phyloP scores from a whole-genome alignment of 2,888 invertebrate genomes.

The Xanthia togata region DNA sequence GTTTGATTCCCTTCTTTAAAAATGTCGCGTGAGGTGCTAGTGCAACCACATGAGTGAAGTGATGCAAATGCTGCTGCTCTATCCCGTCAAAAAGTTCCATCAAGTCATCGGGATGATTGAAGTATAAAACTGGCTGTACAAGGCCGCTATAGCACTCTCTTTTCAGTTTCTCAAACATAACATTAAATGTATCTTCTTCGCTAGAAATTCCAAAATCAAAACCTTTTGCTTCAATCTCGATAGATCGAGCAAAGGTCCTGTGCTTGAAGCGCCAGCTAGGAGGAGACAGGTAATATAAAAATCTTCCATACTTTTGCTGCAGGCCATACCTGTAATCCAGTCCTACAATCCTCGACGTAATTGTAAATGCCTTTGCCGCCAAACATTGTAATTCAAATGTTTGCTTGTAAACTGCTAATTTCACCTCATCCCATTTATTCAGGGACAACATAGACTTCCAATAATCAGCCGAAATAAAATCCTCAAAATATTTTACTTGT shows the following conservation, averaged over 20 bases:
- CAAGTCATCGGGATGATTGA: constrained; percentile 89
- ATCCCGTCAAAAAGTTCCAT: constrained; percentile 90
- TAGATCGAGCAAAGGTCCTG: constrained; percentile 86
- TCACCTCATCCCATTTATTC: constrained; percentile 86
- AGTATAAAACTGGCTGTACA: constrained; percentile 89
- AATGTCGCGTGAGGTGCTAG: constrained; percentile 88
- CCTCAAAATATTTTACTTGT: constrained; percentile 91
- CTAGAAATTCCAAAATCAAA: constrained; percentile 81
- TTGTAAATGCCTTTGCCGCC: constrained; percentile 79
- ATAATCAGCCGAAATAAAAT: constrained; percentile 91
- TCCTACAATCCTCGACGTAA: constrained; percentile 88
- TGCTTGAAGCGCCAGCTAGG: constrained; percentile 90
- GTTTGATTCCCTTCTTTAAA: constrained; percentile 84
- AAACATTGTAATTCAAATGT: constrained; percentile 84
- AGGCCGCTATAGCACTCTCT: constrained; percentile 81
- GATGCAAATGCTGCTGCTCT: constrained; percentile 92
- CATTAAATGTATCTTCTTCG: constrained; percentile 83
- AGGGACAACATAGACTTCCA: constrained; percentile 90
- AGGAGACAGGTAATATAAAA: constrained; percentile 92
- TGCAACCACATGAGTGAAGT: constrained; percentile 91
- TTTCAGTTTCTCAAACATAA: constrained; percentile 87
- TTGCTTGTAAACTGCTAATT: constrained; percentile 82
- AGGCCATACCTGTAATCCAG: constrained; percentile 91
- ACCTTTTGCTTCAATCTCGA: constrained; percentile 86
- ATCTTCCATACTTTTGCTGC: constrained; percentile 92